Base-by-base conservation (phyloP, 1,140 invertebrate genomes). In the Bilobella aurantiaca region DNA sequence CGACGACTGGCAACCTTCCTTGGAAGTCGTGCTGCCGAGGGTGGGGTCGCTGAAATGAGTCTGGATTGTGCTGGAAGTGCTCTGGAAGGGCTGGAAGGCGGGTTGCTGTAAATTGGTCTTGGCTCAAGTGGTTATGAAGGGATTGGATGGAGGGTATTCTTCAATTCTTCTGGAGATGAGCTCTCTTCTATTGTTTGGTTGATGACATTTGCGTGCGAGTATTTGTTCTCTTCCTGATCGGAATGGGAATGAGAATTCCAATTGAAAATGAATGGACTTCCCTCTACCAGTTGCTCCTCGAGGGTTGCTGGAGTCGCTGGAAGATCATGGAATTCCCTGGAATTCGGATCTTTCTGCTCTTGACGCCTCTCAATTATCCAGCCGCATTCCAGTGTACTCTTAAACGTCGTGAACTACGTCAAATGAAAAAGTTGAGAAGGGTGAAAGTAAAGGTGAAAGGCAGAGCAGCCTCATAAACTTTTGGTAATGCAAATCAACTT, bases 131-230 rank as follows among this genome's bases (percentile, higher is more conserved):
- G 34, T 42, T 42, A 42, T 42, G 34, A 42, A 18, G 18, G 18
- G 34, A 18, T n/a, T n/a, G n/a, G n/a, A n/a, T n/a, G n/a, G n/a
- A n/a, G n/a, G n/a, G n/a, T n/a, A n/a, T n/a, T n/a, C n/a, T n/a
- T n/a, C n/a, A n/a, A n/a, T 42, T 42, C 34, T 42, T 42, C 34
- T 42, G 34, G 34, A 42, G 34, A 42, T 42, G 34, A 42, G 34
- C n/a, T n/a, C n/a, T n/a, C 37, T 53, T 53, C 49, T 53, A 53
- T 53, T 53, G 49, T 53, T 53, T 53, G 49, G 49, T 16, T 53
- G 49, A 53, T 53, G 49, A 53, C 49, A 53, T 53, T 53, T 53
- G 49, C 49, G 49, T 53, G 49, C 8, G 8, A 23, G 49, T 53
- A 53, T 53, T 53, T 53, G 12, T 53, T 23, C 23, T 53, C 23